Evolutionary conservation across 1,140 invertebrate species (phyloP).

Genomic region (Drosophila nebulosa): DNA sequence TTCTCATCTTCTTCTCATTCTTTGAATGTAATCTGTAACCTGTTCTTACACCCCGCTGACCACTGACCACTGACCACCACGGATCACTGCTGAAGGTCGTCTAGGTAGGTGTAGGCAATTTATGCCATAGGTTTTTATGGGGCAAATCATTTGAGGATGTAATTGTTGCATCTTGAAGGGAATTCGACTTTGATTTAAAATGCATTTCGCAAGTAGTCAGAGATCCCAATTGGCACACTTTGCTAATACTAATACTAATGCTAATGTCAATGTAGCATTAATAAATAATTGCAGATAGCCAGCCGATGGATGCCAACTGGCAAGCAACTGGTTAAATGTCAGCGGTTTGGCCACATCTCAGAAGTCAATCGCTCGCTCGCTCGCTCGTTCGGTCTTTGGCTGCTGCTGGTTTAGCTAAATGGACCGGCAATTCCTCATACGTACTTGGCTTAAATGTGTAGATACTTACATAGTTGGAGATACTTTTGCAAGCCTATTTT

Average conservation of each 20-base stretch:
- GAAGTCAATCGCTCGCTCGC: constrained; percentile 42
- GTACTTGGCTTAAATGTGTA: not conserved
- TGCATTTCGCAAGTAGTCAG: constrained; percentile 34
- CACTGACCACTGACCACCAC: not conserved
- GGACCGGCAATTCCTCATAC: not conserved
- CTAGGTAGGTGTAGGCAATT: not conserved
- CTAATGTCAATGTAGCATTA: constrained; percentile 80
- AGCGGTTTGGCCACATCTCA: constrained; percentile 66
- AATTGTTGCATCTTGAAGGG: not conserved
- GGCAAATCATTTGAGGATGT: not conserved
- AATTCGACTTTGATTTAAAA: constrained; percentile 18
- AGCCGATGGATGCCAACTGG: constrained; percentile 22
- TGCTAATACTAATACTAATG: constrained; percentile 34
- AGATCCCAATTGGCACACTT: constrained; percentile 45
- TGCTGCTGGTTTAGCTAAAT: not conserved
- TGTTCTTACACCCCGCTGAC: constrained; percentile 2
- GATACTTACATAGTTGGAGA: not conserved
- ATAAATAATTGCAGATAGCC: constrained; percentile 72
- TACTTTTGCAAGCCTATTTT: constrained; percentile 12
- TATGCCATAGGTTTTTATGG: not conserved
- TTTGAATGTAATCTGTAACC: not conserved
- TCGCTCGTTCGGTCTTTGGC: not conserved
- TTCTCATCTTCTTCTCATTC: not conserved
- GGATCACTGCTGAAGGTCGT: not conserved
- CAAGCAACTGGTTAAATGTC: constrained; percentile 64